Percentiles rank a stretch among this genome's conserved stretches.
Conservation (phyloP, 2,113 vertebrate genomes). For the Tragelaphus imberbis region DNA sequence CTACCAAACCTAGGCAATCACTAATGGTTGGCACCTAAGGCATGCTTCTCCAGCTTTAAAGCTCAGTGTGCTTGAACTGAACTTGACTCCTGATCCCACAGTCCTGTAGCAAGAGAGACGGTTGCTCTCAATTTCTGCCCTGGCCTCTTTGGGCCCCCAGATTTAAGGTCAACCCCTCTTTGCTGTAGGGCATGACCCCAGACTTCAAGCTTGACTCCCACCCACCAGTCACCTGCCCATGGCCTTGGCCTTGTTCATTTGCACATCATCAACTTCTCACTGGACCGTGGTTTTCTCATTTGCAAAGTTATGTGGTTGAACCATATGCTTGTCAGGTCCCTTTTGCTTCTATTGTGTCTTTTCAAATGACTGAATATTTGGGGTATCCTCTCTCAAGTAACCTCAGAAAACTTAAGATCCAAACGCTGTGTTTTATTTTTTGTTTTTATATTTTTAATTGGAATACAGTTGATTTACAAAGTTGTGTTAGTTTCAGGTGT, state of each 20-base stretch:
- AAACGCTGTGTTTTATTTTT: neutral
- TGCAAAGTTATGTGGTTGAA: neutral
- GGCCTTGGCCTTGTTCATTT: neutral
- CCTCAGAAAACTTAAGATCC: neutral
- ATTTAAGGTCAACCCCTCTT: too few species aligned
- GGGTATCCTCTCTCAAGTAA: neutral
- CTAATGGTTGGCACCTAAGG: fast-evolving
- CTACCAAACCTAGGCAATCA: neutral
- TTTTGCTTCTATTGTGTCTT: neutral
- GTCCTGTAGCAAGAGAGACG: fast-evolving
- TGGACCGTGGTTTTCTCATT: neutral
- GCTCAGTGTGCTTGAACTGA: neutral
- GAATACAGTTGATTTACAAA: neutral
- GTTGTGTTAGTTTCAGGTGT: neutral
- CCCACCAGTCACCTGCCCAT: too few species aligned
- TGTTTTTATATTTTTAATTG: neutral
- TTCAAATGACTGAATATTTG: neutral
- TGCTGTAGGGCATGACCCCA: fast-evolving
- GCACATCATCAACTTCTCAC: fast-evolving
- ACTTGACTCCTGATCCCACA: too few species aligned
- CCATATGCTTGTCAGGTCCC: neutral
- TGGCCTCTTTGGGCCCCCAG: neutral
- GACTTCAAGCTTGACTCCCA: neutral
- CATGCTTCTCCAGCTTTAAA: neutral
- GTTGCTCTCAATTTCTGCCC: too few species aligned